A percentile compares a stretch with the other conserved stretches of the same genome.
Evolutionary conservation across 1,140 invertebrate species (phyloP).

Genomic region (Trypoxylus dichotomus): DNA sequence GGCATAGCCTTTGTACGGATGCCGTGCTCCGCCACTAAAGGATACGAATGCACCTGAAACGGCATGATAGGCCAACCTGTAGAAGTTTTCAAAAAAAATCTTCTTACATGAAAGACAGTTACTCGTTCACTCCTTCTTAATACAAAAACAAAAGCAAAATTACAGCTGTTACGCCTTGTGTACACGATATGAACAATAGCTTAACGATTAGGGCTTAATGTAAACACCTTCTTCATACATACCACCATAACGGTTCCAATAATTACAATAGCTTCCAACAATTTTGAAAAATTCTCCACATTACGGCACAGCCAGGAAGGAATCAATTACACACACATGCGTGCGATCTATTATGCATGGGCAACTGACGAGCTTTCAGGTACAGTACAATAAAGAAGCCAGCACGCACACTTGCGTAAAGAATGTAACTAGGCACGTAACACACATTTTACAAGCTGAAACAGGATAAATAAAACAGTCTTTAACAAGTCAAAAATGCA

Average conservation of each 20-base stretch:
- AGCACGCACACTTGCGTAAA: background rate
- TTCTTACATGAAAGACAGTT: no score
- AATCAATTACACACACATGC: slow-evolving; percentile 18
- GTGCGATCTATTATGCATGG: background rate
- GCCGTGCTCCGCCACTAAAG: no score
- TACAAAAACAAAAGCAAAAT: no score
- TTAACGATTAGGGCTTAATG: background rate
- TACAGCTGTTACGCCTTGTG: no score
- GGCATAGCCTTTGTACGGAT: no score
- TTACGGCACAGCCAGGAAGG: background rate
- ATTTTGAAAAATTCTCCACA: background rate
- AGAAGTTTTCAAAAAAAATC: no score
- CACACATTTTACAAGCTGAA: background rate
- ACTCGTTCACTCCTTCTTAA: no score
- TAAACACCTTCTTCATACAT: background rate
- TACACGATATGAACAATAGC: background rate
- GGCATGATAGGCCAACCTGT: no score
- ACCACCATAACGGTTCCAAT: background rate
- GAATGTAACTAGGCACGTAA: background rate
- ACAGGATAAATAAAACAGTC: slow-evolving; percentile 8
- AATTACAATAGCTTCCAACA: background rate
- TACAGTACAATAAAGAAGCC: slow-evolving; percentile 8
- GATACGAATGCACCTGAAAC: no score
- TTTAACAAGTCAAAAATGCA: slow-evolving; percentile 19
- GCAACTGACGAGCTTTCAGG: background rate